phyloP scores from a whole-genome alignment of 2,888 invertebrate genomes.

The Colostygia pectinataria region DNA sequence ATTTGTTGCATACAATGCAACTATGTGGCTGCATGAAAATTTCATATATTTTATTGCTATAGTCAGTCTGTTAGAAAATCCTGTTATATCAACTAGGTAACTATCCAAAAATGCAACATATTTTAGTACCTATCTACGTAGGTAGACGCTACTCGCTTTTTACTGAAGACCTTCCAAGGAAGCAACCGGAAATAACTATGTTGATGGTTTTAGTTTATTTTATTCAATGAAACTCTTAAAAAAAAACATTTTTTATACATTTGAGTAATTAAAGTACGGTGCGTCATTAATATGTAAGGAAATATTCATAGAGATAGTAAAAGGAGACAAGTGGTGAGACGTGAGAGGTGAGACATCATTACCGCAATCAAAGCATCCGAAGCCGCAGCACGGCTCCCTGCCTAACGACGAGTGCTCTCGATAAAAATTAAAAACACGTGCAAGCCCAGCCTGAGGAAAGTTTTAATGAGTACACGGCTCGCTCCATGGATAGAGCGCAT shows the following conservation, averaged over 20 bases:
- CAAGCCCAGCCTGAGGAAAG: constrained; percentile 80
- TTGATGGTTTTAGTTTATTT: too few species aligned
- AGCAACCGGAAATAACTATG: too few species aligned
- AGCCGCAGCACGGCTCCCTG: constrained; percentile 56
- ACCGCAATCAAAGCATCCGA: constrained; percentile 80
- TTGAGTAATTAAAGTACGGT: constrained; percentile 56
- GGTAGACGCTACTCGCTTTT: neutral
- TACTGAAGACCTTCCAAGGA: too few species aligned
- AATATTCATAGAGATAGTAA: constrained; percentile 75
- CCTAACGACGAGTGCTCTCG: constrained; percentile 80
- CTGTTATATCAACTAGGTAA: neutral
- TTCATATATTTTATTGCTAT: constrained; percentile 16
- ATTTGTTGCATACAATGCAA: constrained; percentile 76
- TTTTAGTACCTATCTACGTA: neutral
- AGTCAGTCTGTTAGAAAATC: constrained; percentile 12
- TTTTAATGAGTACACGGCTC: constrained; percentile 80
- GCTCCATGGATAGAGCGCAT: constrained; percentile 46
- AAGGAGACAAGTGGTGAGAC: constrained; percentile 60
- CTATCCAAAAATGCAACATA: too few species aligned
- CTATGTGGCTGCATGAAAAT: constrained; percentile 46
- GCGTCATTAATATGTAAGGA: constrained; percentile 67
- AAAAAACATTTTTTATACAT: constrained; percentile 26
- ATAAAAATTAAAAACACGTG: constrained; percentile 84
- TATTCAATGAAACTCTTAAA: too few species aligned
- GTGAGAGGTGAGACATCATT: constrained; percentile 76